Base-by-base conservation (phyloP, 1,140 invertebrate genomes). In the Eumeta japonica region DNA sequence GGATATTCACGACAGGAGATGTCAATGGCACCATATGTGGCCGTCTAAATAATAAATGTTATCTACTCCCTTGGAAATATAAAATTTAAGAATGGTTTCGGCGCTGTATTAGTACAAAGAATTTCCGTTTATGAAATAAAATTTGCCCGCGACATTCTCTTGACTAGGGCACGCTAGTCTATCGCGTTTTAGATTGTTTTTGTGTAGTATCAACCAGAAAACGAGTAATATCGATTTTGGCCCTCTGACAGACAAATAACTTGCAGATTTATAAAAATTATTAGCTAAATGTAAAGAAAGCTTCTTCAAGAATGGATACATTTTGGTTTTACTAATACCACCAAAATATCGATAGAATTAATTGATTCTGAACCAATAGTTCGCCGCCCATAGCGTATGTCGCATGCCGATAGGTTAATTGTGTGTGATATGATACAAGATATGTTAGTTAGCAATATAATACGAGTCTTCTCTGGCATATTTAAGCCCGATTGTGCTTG, bases 401-500 rank as follows among this genome's bases (percentile, higher is more conserved):
- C 47, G 2, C 28, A 37, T 27, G 3, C 33, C 3, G 47, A 55
- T 28, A 28, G 41, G 29, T 11, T 11, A 17, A 9, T 30, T n/a
- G 40, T 53, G 9, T 11, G 37, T 9, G 16, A 42, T 1, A 50
- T 47, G 45, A 34, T 55, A 9, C 28, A 52, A 19, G 43, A 52
- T 2, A 42, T 54, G 38, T 3, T 51, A 10, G 27, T 41, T 27
- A 20, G 30, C 19, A 40, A 18, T 20, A 51, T 53, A 11, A 37
- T 52, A 33, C 28, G 40, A 18, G 45, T 58, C 52, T 10, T 17
- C 35, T 10, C 60, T 52, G 2, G 24, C 46, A 3, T 61, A 55
- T 35, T 49, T 43, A 0, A 56, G 50, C n/a, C 57, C 57, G 9
- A 49, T 60, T 10, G 30, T 56, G 1, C 3, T 56, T 3, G 58